Base-by-base conservation (phyloP, 2,888 invertebrate species). In the Chloroclystis v-ata region DNA sequence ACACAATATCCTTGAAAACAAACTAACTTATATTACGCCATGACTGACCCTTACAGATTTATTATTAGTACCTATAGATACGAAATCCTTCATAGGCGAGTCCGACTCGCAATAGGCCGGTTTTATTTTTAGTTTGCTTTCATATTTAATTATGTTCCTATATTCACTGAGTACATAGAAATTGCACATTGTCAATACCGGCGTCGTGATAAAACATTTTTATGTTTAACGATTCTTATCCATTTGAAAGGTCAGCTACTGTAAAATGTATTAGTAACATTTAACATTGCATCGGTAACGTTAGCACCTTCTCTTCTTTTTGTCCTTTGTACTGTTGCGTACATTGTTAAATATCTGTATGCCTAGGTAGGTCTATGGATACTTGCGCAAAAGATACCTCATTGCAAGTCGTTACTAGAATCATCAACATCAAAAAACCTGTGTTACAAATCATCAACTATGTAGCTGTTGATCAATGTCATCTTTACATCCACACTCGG, bases 261-360 rank as follows among this genome's bases (percentile, higher is more conserved):
- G 52, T 47, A 50, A 30, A 41, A 48, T 48, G 43, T 53, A 54
- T 54, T 56, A 56, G 53, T 20, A 20, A 20, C 8, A 10, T 20
- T 35, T 26, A n/a, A 26, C 7, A 26, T 26, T 26, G 33, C 28
- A 47, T 20, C 43, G 42, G 41, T 46, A 43, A 43, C 26, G 37
- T 54, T 54, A 50, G 46, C 56, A 58, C 48, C 50, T 52, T 49
- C 43, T 54, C 52, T 54, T 54, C 49, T 52, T 52, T 54, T 43
- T 41, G 46, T 55, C 47, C 47, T 52, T 50, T 47, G 40, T 48
- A 49, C 43, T 41, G 39, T 56, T 55, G 44, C 55, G 49, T 40
- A 51, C 48, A 47, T 38, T 37, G 40, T 20, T 16, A 20, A 35
- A n/a, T n/a, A n/a, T n/a, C n/a, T n/a, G n/a, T n/a, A n/a, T n/a